phyloP scores from a whole-genome alignment of 2,888 invertebrate genomes.

The Tipula vernalis region DNA sequence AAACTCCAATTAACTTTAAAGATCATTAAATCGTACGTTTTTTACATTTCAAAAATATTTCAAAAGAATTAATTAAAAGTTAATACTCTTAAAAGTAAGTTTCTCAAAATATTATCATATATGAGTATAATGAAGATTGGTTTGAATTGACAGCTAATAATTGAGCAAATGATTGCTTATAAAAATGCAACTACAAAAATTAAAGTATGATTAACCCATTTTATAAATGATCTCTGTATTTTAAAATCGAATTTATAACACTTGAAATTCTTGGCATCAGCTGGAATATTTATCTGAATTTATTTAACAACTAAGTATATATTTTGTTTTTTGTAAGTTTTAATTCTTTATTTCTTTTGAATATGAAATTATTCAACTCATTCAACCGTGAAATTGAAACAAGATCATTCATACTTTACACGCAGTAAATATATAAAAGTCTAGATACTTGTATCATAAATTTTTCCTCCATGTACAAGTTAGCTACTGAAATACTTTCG shows the following conservation, averaged over 20 bases:
- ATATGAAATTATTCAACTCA: neutral
- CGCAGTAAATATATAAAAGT: neutral
- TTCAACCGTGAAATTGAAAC: constrained; percentile 9
- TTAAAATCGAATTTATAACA: neutral
- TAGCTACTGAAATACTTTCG: constrained; percentile 6
- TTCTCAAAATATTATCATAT: too few species aligned
- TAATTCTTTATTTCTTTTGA: neutral
- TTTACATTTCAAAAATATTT: too few species aligned
- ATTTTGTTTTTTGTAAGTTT: neutral
- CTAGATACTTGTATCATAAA: neutral
- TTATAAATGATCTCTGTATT: too few species aligned
- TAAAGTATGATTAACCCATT: neutral
- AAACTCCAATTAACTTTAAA: too few species aligned
- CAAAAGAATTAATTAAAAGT: too few species aligned
- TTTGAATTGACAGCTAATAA: too few species aligned
- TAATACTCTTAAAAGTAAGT: too few species aligned
- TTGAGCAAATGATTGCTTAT: too few species aligned
- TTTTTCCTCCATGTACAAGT: neutral
- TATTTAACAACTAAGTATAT: neutral
- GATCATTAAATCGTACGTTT: too few species aligned
- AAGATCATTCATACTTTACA: constrained; percentile 8
- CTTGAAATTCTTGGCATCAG: neutral
- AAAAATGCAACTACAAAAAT: neutral
- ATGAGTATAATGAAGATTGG: too few species aligned
- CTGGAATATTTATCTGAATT: neutral